These are phyloP conservation scores for Lithobates pipiens DNA, from an alignment of 2,797 vertebrate species.

Conservation along the genomic window DNA sequence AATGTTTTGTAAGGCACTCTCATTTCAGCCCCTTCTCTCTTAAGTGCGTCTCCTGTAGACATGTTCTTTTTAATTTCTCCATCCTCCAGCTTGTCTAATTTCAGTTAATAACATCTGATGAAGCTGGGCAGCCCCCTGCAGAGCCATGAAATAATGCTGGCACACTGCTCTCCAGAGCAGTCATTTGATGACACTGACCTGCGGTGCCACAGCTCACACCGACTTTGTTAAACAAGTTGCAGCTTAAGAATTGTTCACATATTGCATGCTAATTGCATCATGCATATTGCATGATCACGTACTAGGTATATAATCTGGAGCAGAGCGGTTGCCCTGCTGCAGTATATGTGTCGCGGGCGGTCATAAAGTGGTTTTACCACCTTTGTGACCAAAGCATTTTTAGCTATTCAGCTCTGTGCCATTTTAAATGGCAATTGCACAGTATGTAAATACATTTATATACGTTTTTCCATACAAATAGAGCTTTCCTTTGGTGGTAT, in stretches of 20 bases:
- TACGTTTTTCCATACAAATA: no score
- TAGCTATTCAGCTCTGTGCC: no score
- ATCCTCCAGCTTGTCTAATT: constrained; percentile 28
- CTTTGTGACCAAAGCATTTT: no score
- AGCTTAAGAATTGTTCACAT: constrained; percentile 28
- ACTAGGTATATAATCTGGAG: no score
- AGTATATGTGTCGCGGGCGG: no score
- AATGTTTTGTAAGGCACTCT: not conserved
- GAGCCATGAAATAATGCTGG: constrained; percentile 37
- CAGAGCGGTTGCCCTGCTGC: no score
- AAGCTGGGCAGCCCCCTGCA: not conserved
- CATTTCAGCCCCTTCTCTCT: constrained; percentile 12
- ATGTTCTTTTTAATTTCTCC: constrained; percentile 20
- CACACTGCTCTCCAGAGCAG: constrained; percentile 5
- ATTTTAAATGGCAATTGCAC: no score
- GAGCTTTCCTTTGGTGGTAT: no score
- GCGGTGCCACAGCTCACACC: constrained; percentile 2
- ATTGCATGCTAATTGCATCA: constrained; percentile 16
- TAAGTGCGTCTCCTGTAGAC: constrained; percentile 22
- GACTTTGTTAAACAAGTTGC: constrained; percentile 32
- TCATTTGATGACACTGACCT: constrained; percentile 36
- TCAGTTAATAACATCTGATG: constrained; percentile 42
- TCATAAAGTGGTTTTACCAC: no score
- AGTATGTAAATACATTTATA: no score
- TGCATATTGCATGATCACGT: no score